A percentile compares a stretch with the other conserved stretches of the same genome.
Evolutionary conservation across 2,888 invertebrate genomes (phyloP).

Genomic region (Caenorhabditis angaria): DNA sequence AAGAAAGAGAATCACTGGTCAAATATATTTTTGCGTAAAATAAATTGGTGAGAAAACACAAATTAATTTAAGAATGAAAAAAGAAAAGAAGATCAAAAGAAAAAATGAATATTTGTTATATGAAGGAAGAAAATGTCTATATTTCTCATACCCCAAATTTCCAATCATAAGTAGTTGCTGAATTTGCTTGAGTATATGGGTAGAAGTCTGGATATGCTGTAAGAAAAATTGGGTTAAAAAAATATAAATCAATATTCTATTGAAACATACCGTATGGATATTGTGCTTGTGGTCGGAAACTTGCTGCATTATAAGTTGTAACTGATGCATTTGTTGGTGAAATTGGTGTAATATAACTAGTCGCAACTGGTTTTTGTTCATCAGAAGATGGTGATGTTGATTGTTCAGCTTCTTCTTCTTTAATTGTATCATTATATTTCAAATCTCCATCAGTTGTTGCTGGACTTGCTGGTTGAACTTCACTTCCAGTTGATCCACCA

Average conservation of each 20-base stretch:
- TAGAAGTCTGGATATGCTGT: conserved; percentile 36
- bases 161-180: conserved; percentile 19
- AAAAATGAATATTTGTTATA: background rate
- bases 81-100: background rate
- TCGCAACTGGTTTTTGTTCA: conserved; percentile 18
- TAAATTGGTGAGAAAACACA: background rate
- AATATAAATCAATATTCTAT: background rate
- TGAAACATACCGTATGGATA: conserved; percentile 40
- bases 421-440: conserved; percentile 27
- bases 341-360: conserved; percentile 22
- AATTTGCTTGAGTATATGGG: conserved; percentile 21
- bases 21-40: background rate
- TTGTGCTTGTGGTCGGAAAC: conserved; percentile 52
- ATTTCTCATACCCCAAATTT: conserved; percentile 29
- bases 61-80: too few relatives aligned
- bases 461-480: conserved; percentile 42
- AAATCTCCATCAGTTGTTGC: conserved; percentile 37
- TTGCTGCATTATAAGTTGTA: conserved; percentile 30
- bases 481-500: conserved; percentile 24
- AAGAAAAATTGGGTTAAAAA: conserved; percentile 13
- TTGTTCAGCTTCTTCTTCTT: conserved; percentile 28
- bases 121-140: background rate
- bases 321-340: conserved; percentile 25
- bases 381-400: conserved; percentile 34
- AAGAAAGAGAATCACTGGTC: background rate